Conservation (phyloP, 2,113 vertebrate species). For the Geococcyx californianus region DNA sequence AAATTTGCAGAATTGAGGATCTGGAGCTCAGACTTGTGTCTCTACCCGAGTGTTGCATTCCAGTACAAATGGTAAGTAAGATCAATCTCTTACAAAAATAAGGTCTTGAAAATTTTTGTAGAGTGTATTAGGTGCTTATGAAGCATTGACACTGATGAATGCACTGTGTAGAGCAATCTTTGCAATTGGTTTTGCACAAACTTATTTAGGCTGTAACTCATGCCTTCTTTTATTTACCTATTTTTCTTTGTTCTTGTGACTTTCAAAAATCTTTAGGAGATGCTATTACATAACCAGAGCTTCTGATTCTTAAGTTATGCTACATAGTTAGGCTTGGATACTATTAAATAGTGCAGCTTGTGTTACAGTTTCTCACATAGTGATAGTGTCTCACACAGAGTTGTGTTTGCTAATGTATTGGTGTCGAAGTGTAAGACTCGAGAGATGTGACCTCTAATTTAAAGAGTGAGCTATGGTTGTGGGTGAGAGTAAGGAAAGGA, state of each 20-base stretch:
- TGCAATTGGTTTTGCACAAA: neutral
- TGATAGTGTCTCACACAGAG: neutral
- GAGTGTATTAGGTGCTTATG: neutral
- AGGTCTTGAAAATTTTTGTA: neutral
- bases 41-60: neutral
- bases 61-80: constrained; percentile 43
- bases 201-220: neutral
- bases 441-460: neutral
- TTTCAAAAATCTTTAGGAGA: neutral
- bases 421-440: neutral
- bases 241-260: neutral
- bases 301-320: neutral
- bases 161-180: neutral
- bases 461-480: neutral
- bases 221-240: neutral
- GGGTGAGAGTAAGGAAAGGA: neutral
- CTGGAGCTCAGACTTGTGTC: neutral
- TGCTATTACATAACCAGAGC: neutral
- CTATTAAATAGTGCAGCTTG: neutral
- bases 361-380: neutral
- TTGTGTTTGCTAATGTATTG: neutral
- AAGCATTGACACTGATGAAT: neutral
- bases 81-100: neutral
- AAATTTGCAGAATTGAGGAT: neutral
- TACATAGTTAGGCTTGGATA: neutral